Evolutionary conservation across 2,888 invertebrate species (phyloP).

Genomic region (Tiliacea aurago): DNA sequence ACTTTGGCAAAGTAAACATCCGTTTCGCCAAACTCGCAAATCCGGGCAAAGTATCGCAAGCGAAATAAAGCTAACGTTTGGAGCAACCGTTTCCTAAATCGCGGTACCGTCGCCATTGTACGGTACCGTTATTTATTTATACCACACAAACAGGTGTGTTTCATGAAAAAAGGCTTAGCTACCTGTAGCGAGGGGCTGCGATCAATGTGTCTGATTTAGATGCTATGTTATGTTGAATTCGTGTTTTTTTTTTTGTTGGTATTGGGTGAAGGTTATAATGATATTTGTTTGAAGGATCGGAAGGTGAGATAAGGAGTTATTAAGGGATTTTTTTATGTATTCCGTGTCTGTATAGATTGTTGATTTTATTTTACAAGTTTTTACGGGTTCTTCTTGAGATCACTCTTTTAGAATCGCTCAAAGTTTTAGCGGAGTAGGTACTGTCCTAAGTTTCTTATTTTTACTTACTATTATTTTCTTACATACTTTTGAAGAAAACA

Average conservation of each 20-base stretch:
- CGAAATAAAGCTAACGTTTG: constrained; percentile 58
- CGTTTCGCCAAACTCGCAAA: constrained; percentile 39
- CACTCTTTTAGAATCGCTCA: no score
- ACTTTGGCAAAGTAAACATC: constrained; percentile 37
- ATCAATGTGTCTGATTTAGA: constrained; percentile 62
- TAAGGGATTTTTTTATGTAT: not conserved
- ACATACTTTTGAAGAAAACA: not conserved
- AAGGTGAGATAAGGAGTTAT: not conserved
- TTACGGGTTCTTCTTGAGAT: no score
- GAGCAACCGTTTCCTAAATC: constrained; percentile 56
- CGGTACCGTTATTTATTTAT: constrained; percentile 76
- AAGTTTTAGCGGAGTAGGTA: no score
- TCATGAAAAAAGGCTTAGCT: constrained; percentile 79
- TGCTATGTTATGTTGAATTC: constrained; percentile 25
- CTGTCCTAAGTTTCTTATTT: no score
- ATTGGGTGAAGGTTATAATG: constrained; percentile 1
- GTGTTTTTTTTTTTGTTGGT: constrained; percentile 12
- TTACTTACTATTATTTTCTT: no score
- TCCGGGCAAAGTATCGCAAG: constrained; percentile 52
- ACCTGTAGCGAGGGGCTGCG: constrained; percentile 53
- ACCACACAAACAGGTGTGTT: constrained; percentile 78
- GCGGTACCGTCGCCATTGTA: constrained; percentile 58
- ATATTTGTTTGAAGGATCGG: not conserved
- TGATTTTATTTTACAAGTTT: no score
- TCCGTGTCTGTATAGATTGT: no score